phyloP scores from a whole-genome alignment of 2,888 invertebrate species.

The Anticlea derivata region DNA sequence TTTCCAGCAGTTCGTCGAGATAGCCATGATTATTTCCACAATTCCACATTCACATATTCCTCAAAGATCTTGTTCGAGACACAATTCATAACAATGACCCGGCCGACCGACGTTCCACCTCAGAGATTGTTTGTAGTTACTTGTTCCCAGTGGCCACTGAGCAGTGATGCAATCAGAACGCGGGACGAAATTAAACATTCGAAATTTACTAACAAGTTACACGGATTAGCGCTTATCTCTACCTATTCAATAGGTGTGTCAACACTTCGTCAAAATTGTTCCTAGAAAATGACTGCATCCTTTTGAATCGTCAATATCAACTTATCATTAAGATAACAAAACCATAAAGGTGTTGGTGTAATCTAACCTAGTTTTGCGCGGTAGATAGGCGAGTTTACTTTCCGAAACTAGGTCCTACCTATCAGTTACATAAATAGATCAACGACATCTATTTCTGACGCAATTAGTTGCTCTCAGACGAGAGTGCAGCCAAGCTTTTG shows the following conservation, averaged over 20 bases:
- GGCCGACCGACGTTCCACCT: conserved; percentile 68
- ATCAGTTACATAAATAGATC: conserved; percentile 57
- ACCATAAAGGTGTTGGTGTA: conserved; percentile 40
- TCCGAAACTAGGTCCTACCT: conserved; percentile 40
- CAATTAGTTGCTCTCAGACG: conserved; percentile 18
- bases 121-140: conserved; percentile 68
- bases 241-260: conserved; percentile 44
- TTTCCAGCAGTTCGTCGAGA: conserved; percentile 80
- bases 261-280: conserved; percentile 36
- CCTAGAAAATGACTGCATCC: conserved; percentile 51
- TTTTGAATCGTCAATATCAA: conserved; percentile 56
- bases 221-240: conserved; percentile 42
- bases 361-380: conserved; percentile 69
- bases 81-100: conserved; percentile 69
- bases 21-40: conserved; percentile 61
- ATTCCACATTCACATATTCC: conserved; percentile 64
- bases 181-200: conserved; percentile 71
- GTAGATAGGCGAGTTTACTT: conserved; percentile 46
- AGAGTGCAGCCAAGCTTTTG: conserved; percentile 9
- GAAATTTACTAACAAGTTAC: conserved; percentile 54
- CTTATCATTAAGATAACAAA: conserved; percentile 65
- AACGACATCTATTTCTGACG: conserved; percentile 62
- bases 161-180: conserved; percentile 65
- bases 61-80: conserved; percentile 67
- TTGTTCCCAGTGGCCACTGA: conserved; percentile 40